Evolutionary conservation across 2,113 vertebrate species (phyloP).

Genomic region (Brachyhypopomus occidentalis): DNA sequence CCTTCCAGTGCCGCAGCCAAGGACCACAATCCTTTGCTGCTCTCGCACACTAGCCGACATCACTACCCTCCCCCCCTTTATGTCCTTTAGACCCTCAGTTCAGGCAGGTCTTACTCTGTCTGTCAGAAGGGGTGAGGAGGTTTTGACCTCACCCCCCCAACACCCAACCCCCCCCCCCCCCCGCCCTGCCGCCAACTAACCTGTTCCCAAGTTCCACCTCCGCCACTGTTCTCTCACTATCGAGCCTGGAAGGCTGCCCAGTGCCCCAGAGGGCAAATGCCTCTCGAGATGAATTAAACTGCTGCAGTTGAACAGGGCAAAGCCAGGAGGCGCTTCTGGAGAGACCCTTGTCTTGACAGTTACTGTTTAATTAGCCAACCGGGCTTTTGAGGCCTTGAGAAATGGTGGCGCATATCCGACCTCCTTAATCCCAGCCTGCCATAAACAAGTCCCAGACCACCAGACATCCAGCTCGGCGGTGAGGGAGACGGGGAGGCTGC

Average conservation of each 20-base stretch:
- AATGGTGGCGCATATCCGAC: conserved; percentile 62
- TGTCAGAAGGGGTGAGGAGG: conserved; percentile 66
- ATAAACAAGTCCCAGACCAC: conserved; percentile 59
- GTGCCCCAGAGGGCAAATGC: conserved; percentile 55
- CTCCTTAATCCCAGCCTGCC: conserved; percentile 64
- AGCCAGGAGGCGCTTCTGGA: conserved; percentile 46
- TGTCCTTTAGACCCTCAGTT: conserved; percentile 65
- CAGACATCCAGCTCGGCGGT: conserved; percentile 41
- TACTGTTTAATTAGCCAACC: conserved; percentile 70
- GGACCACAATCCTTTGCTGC: conserved; percentile 41
- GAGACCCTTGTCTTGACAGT: conserved; percentile 57
- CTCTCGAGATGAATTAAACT: conserved; percentile 72
- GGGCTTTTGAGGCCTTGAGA: conserved; percentile 66
- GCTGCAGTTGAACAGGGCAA: conserved; percentile 56
- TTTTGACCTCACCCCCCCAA: conserved; percentile 66
- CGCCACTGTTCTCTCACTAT: conserved; percentile 2
- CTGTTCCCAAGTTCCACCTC: conserved; percentile 2
- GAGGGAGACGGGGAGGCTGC: conserved; percentile 26
- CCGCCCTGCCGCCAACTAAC: neutral
- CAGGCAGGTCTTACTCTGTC: conserved; percentile 68
- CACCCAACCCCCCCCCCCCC: conserved; percentile 58
- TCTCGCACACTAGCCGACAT: conserved; percentile 50
- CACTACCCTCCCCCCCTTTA: conserved; percentile 48
- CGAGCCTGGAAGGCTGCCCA: conserved; percentile 58
- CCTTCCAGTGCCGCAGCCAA: conserved; percentile 49